These are phyloP conservation scores for Ptyas mucosa DNA, from an alignment of 2,113 vertebrate species.

Conservation along the genomic window DNA sequence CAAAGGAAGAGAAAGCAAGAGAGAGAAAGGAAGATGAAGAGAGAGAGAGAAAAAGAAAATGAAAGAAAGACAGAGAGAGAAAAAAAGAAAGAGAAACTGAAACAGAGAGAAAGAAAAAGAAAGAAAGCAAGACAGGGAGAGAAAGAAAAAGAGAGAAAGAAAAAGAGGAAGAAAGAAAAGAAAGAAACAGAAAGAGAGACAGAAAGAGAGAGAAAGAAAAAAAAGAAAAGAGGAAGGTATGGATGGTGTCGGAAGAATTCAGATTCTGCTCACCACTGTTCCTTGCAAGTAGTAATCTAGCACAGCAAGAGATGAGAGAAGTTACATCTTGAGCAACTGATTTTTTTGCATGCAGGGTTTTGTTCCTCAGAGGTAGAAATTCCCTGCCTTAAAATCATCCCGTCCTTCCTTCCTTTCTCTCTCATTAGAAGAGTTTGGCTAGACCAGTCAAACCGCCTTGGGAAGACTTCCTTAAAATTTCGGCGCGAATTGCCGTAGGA, in stretches of 20 bases:
- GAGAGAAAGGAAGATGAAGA: too few relatives aligned
- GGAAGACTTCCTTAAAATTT: neutral
- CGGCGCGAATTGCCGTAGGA: neutral
- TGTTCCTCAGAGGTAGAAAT: neutral
- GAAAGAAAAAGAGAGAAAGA: accelerated
- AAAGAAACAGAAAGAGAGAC: accelerated
- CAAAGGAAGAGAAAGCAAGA: too few relatives aligned
- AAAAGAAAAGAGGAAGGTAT: neutral
- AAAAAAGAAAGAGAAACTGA: too few relatives aligned
- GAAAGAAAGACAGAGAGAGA: too few relatives aligned
- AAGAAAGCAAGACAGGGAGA: accelerated
- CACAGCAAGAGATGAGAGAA: neutral
- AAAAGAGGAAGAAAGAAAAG: accelerated
- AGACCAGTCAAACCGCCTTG: neutral
- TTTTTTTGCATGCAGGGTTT: neutral
- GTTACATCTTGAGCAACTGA: neutral
- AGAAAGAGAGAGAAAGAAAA: too few relatives aligned
- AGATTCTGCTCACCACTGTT: neutral
- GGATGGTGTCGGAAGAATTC: neutral
- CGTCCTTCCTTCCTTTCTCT: too few relatives aligned
- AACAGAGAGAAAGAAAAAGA: too few relatives aligned
- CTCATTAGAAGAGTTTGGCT: neutral
- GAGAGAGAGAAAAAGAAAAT: too few relatives aligned
- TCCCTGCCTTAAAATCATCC: neutral
- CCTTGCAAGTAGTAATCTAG: neutral